Percentiles rank a stretch among this genome's conserved stretches.
Evolutionary conservation across 2,888 invertebrate genomes (phyloP).

Genomic region (Muscina levida): DNA sequence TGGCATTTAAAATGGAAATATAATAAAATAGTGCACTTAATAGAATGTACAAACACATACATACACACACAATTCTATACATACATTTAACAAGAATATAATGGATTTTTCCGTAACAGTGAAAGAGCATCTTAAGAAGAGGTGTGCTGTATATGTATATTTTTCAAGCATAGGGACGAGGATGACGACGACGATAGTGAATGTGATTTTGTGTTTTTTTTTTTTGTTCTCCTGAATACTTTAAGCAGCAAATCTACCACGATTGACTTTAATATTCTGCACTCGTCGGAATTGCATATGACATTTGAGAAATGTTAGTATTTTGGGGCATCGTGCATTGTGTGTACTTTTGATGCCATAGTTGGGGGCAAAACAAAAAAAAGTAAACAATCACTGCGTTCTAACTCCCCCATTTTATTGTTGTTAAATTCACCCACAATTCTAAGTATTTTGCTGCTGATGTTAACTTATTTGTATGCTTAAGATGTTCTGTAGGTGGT

Average conservation of each 20-base stretch:
- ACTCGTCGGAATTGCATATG: constrained; percentile 7
- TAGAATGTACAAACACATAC: constrained; percentile 15
- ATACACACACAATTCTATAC: not conserved
- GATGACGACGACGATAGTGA: too few relatives aligned
- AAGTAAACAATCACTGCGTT: not conserved
- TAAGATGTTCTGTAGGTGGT: not conserved
- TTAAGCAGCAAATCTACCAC: not conserved
- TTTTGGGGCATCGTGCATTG: not conserved
- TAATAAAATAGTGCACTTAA: constrained; percentile 48
- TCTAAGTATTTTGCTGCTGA: constrained; percentile 20
- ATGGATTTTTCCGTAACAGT: too few relatives aligned
- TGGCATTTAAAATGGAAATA: constrained; percentile 52
- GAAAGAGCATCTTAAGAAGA: too few relatives aligned
- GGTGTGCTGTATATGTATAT: too few relatives aligned
- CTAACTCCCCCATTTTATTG: not conserved
- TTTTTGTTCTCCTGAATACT: too few relatives aligned
- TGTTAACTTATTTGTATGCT: constrained; percentile 34
- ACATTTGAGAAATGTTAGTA: not conserved
- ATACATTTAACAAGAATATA: too few relatives aligned
- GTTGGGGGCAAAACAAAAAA: too few relatives aligned
- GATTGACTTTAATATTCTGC: constrained; percentile 1
- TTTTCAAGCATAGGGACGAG: too few relatives aligned
- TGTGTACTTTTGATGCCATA: not conserved
- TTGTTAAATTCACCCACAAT: constrained; percentile 7
- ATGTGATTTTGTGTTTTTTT: too few relatives aligned